These are phyloP conservation scores for Hippocampus abdominalis DNA, from an alignment of 2,113 vertebrate genomes.

Conservation along the genomic window DNA sequence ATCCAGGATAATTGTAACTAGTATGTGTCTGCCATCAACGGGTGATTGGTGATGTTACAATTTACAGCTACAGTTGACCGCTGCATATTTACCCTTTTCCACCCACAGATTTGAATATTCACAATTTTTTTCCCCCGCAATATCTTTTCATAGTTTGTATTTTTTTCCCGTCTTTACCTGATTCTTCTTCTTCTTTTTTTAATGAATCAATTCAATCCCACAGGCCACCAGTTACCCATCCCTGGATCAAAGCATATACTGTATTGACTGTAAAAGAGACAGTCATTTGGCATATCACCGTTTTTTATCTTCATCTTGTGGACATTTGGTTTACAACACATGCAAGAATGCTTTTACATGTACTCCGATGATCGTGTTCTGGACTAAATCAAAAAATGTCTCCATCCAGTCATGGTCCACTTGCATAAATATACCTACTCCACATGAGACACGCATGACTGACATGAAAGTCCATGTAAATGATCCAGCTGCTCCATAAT, in stretches of 20 bases:
- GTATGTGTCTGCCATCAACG: too few relatives aligned
- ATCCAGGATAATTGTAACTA: too few relatives aligned
- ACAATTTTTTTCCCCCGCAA: too few relatives aligned
- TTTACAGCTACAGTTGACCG: too few relatives aligned
- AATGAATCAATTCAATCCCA: too few relatives aligned
- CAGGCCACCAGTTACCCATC: too few relatives aligned
- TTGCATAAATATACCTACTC: background rate
- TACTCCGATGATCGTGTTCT: background rate
- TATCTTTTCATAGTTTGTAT: too few relatives aligned
- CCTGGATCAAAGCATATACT: background rate
- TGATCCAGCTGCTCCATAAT: constrained; percentile 13
- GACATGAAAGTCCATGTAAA: constrained; percentile 9
- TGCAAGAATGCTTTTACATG: background rate
- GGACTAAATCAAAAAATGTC: background rate
- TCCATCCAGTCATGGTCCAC: constrained; percentile 11
- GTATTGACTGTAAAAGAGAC: background rate
- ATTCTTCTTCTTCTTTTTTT: too few relatives aligned
- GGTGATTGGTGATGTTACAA: too few relatives aligned
- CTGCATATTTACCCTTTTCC: too few relatives aligned
- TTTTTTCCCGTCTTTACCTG: too few relatives aligned
- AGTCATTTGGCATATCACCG: background rate
- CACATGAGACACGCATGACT: background rate
- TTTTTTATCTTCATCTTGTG: background rate
- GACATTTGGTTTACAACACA: background rate
- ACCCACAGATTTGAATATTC: too few relatives aligned